phyloP scores from a whole-genome alignment of 2,888 invertebrate species.

The Agrochola lychnidis region DNA sequence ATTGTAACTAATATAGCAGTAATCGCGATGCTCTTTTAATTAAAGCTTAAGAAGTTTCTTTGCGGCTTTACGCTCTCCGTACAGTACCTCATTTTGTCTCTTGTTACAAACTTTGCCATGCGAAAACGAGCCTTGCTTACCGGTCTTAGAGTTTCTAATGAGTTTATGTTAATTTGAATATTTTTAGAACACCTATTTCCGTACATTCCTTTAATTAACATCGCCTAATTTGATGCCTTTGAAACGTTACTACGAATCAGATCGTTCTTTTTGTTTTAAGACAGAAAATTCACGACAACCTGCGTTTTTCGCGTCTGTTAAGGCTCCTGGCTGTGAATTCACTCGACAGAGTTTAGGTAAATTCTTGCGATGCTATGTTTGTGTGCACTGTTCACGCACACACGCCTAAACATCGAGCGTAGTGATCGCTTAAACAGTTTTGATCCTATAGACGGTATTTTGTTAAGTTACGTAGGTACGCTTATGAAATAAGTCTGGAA shows the following conservation, averaged over 20 bases:
- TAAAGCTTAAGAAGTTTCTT: conserved; percentile 82
- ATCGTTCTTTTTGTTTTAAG: conserved; percentile 27
- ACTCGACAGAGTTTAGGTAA: too few relatives aligned
- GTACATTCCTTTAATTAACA: conserved; percentile 66
- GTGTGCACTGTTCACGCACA: too few relatives aligned
- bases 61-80: conserved; percentile 72
- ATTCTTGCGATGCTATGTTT: too few relatives aligned
- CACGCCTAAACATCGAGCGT: too few relatives aligned
- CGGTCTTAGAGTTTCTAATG: conserved; percentile 26
- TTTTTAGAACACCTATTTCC: conserved; percentile 61
- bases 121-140: conserved; percentile 29
- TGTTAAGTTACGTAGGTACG: too few relatives aligned
- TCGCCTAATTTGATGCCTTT: conserved; percentile 64
- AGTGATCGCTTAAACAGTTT: too few relatives aligned
- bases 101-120: conserved; percentile 44
- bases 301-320: conserved; percentile 18
- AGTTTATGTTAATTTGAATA: conserved; percentile 12
- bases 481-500: too few relatives aligned
- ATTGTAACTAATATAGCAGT: conserved; percentile 83
- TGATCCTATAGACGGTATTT: too few relatives aligned
- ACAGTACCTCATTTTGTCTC: conserved; percentile 68
- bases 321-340: too few relatives aligned
- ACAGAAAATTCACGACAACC: conserved; percentile 15
- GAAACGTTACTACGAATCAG: conserved; percentile 54
- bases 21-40: conserved; percentile 85